Evolutionary conservation across 2,888 invertebrate genomes (phyloP).

Genomic region (Trichopria drosophilae): DNA sequence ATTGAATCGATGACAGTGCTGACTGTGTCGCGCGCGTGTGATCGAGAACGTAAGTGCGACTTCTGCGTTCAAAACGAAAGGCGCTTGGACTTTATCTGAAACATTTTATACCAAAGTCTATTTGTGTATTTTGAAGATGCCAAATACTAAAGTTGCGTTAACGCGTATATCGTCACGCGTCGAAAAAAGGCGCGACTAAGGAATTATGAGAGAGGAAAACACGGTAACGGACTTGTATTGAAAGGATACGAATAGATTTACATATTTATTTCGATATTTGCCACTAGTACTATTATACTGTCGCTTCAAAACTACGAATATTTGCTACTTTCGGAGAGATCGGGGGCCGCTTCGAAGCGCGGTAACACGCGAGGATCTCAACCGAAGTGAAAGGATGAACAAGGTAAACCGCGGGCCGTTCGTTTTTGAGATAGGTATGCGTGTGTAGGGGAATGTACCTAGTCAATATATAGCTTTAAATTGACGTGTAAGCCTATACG

Average conservation of each 20-base stretch:
- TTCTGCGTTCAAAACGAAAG: constrained; percentile 45
- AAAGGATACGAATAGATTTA: too few relatives aligned
- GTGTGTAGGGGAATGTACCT: constrained; percentile 51
- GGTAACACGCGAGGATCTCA: too few relatives aligned
- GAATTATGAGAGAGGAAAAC: too few relatives aligned
- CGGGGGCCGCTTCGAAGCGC: too few relatives aligned
- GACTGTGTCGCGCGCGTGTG: constrained; percentile 28
- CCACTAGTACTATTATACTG: constrained; percentile 25
- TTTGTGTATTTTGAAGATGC: constrained; percentile 69
- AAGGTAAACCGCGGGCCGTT: constrained; percentile 42
- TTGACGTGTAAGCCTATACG: too few relatives aligned
- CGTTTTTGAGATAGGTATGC: constrained; percentile 47
- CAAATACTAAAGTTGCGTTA: constrained; percentile 59
- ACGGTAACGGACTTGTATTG: too few relatives aligned
- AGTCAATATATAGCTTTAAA: constrained; percentile 59
- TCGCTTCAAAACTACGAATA: constrained; percentile 20
- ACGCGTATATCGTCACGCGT: constrained; percentile 42
- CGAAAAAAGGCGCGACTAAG: too few relatives aligned
- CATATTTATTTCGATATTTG: constrained; percentile 28
- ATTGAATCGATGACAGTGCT: background rate
- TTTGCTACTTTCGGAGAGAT: too few relatives aligned
- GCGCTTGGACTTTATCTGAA: constrained; percentile 62
- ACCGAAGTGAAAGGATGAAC: background rate
- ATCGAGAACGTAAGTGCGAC: constrained; percentile 14
- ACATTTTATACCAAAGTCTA: constrained; percentile 66